Percentiles rank a stretch among this genome's conserved stretches.
phyloP scores from a whole-genome alignment of 1,140 invertebrate species.

The Ceratitis capitata region DNA sequence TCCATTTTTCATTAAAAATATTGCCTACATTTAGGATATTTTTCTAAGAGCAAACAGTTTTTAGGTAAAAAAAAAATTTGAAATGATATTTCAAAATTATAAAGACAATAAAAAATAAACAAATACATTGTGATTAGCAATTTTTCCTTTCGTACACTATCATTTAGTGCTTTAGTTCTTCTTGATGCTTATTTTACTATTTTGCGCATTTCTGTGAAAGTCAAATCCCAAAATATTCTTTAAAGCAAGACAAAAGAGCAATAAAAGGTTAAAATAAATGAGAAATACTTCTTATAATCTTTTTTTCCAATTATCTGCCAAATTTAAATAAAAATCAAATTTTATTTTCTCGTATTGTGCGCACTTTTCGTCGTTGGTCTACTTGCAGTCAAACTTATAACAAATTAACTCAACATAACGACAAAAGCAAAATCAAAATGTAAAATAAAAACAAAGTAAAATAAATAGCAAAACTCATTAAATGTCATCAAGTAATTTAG shows the following conservation, averaged over 20 bases:
- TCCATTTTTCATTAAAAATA: neutral
- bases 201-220: neutral
- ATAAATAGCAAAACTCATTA: neutral
- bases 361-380: too few species aligned
- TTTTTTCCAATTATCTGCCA: neutral
- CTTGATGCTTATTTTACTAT: neutral
- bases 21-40: neutral
- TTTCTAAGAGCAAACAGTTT: too few species aligned
- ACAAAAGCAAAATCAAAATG: neutral
- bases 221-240: neutral
- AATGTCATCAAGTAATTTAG: constrained; percentile 1
- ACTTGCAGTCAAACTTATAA: neutral
- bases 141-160: neutral
- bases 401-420: neutral
- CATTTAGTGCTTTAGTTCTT: neutral
- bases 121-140: too few species aligned
- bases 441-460: neutral
- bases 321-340: constrained; percentile 18
- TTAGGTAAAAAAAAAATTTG: too few species aligned
- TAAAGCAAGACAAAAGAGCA: neutral
- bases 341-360: neutral
- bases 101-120: too few species aligned
- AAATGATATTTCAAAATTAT: too few species aligned
- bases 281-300: neutral
- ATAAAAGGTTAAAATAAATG: neutral